These are phyloP conservation scores for Panulirus ornatus DNA, from an alignment of 1,140 invertebrate genomes.

Conservation along the genomic window DNA sequence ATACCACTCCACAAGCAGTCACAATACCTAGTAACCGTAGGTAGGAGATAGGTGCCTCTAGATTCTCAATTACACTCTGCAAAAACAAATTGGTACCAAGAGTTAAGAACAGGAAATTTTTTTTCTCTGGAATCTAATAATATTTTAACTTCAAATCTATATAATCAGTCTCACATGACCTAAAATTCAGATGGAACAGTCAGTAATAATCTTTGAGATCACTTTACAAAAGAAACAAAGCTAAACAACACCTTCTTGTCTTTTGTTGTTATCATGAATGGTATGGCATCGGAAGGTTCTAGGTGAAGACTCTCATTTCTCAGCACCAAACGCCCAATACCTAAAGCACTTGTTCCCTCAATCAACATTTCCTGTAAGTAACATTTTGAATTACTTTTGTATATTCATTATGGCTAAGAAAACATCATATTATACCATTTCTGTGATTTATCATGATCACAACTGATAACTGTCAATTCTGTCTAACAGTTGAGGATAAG, in stretches of 20 bases:
- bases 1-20: conserved; percentile 36
- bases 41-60: conserved; percentile 56
- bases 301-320: conserved; percentile 29
- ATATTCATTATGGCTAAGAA: too few relatives aligned
- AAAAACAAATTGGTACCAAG: neutral
- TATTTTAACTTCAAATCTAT: too few relatives aligned
- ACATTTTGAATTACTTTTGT: too few relatives aligned
- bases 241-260: conserved; percentile 31
- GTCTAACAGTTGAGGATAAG: too few relatives aligned
- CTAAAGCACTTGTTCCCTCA: conserved; percentile 55
- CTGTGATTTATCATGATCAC: too few relatives aligned
- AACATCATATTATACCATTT: too few relatives aligned
- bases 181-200: too few relatives aligned
- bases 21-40: conserved; percentile 40
- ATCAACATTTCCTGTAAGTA: conserved; percentile 61
- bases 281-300: conserved; percentile 7
- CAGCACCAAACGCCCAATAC: conserved; percentile 40
- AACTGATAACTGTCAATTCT: too few relatives aligned
- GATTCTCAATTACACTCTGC: conserved; percentile 55
- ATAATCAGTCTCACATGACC: neutral
- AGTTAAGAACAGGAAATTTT: too few relatives aligned
- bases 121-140: neutral
- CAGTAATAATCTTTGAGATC: too few relatives aligned
- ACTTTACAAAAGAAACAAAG: neutral
- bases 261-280: conserved; percentile 47